Conservation (phyloP, 2,888 invertebrate genomes). For the Molanna angustata region DNA sequence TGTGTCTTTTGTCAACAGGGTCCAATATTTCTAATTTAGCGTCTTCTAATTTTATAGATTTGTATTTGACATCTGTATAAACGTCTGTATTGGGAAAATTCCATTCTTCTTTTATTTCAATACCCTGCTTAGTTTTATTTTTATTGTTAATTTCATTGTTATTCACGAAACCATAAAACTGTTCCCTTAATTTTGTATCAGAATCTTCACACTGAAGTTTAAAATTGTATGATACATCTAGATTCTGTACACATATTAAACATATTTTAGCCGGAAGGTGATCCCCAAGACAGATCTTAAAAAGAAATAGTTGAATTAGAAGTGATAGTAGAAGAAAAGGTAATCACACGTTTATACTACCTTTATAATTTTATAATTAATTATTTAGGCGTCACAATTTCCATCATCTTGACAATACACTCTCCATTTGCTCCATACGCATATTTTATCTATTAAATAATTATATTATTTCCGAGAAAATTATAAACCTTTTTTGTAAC, state of each 20-base stretch:
- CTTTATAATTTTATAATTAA: too few species aligned
- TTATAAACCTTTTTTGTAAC: too few species aligned
- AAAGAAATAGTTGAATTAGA: too few species aligned
- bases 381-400: too few species aligned
- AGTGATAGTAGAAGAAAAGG: too few species aligned
- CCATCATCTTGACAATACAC: too few species aligned
- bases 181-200: constrained; percentile 24
- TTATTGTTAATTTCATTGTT: not conserved
- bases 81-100: not conserved
- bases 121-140: not conserved
- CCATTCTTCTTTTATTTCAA: not conserved
- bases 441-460: too few species aligned
- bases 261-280: constrained; percentile 30
- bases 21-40: not conserved
- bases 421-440: too few species aligned
- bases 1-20: not conserved
- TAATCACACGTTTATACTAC: too few species aligned
- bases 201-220: constrained; percentile 29
- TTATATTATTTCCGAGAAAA: too few species aligned
- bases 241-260: constrained; percentile 17
- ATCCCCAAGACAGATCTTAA: constrained; percentile 27
- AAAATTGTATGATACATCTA: constrained; percentile 29
- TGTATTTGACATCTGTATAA: not conserved
- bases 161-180: not conserved
- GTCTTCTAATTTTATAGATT: not conserved